Evolutionary conservation across 2,888 invertebrate species (phyloP).

Genomic region (Mimachlamys varia): DNA sequence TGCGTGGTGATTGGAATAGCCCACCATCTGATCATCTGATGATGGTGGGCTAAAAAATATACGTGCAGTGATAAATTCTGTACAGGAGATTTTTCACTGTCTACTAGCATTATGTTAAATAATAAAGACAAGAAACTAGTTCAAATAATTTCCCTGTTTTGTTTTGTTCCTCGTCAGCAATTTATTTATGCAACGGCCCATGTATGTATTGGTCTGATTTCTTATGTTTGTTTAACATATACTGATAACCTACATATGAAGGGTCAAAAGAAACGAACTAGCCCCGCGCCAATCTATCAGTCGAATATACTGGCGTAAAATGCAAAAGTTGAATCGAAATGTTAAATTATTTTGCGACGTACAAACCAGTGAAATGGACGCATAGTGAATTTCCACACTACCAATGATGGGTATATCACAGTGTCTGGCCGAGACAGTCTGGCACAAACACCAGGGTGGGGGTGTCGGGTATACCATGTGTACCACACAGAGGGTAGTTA

Average conservation of each 20-base stretch:
- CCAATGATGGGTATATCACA: neutral
- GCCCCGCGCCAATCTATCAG: neutral
- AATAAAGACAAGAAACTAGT: no score
- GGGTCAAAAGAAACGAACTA: neutral
- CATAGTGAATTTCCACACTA: neutral
- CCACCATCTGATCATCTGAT: no score
- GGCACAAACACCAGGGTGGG: neutral
- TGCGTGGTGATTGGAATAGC: no score
- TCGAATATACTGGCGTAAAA: neutral
- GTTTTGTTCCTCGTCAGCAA: no score
- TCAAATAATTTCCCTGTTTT: no score
- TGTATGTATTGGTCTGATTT: neutral
- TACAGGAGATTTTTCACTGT: no score
- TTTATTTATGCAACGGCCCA: neutral
- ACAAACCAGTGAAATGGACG: neutral
- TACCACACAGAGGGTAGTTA: neutral
- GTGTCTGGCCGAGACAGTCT: neutral
- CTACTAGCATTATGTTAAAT: no score
- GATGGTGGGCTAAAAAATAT: no score
- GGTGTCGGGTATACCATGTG: slow-evolving; percentile 17
- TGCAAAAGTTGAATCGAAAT: neutral
- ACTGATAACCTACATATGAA: neutral
- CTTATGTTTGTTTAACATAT: neutral
- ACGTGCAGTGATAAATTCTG: no score
- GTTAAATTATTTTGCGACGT: neutral